phyloP scores from a whole-genome alignment of 2,888 invertebrate species.

The Morpho deidamia region DNA sequence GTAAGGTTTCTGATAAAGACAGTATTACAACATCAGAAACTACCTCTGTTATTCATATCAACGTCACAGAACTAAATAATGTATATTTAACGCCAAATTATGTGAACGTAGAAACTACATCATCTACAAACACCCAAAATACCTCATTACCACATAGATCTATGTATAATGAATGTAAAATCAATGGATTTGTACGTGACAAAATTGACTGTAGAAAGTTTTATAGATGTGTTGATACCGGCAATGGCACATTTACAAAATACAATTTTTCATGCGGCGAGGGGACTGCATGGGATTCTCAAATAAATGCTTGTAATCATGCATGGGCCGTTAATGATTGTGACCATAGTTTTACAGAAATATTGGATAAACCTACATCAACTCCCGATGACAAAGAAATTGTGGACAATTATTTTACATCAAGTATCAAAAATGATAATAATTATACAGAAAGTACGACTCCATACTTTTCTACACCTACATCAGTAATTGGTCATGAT shows the following conservation, averaged over 20 bases:
- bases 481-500: background rate
- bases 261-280: conserved; percentile 78
- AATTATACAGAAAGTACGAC: conserved; percentile 17
- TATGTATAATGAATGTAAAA: conserved; percentile 12
- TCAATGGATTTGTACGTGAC: conserved; percentile 80
- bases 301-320: conserved; percentile 77
- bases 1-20: conserved; percentile 9
- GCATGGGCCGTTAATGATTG: conserved; percentile 60
- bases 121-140: background rate
- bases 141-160: background rate
- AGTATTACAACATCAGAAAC: conserved; percentile 10
- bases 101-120: conserved; percentile 4
- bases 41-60: conserved; percentile 5
- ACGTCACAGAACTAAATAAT: background rate
- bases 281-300: conserved; percentile 80
- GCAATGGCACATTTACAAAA: conserved; percentile 60
- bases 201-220: conserved; percentile 80
- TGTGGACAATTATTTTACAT: conserved; percentile 20
- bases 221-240: conserved; percentile 81
- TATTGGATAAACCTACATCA: conserved; percentile 14
- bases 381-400: conserved; percentile 5
- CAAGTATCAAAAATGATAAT: conserved; percentile 13
- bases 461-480: background rate
- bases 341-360: conserved; percentile 12
- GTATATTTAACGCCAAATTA: conserved; percentile 5